phyloP scores from a whole-genome alignment of 2,888 invertebrate genomes.

The Coelinius sp. region DNA sequence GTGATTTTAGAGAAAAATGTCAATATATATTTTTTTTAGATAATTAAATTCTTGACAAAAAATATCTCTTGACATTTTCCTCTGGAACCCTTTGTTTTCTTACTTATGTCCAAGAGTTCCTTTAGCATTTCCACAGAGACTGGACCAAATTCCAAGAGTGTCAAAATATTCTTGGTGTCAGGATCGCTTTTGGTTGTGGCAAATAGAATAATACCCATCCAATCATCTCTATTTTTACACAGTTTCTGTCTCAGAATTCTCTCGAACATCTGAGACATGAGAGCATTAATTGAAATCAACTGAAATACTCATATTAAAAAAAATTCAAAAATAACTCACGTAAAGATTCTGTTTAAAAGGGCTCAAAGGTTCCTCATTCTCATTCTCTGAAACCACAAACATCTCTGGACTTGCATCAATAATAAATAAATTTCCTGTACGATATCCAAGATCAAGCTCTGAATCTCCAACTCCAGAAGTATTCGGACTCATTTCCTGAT shows the following conservation, averaged over 20 bases:
- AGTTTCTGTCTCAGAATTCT: constrained; percentile 32
- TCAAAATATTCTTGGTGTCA: neutral
- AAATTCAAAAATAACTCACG: neutral
- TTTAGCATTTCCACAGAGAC: constrained; percentile 17
- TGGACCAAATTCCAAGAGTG: constrained; percentile 19
- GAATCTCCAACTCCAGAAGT: neutral
- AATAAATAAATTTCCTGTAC: constrained; percentile 24
- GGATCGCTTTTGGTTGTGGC: constrained; percentile 14
- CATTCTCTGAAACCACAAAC: neutral
- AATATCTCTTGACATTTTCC: too few species aligned
- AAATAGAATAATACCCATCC: constrained; percentile 36
- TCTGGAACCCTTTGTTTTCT: too few species aligned
- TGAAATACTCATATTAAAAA: too few species aligned
- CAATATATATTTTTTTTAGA: too few species aligned
- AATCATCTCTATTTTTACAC: constrained; percentile 18
- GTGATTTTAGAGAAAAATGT: too few species aligned
- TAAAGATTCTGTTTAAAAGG: constrained; percentile 13
- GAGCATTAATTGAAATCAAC: too few species aligned
- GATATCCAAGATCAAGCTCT: neutral
- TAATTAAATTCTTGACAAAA: too few species aligned
- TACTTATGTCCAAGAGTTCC: constrained; percentile 8
- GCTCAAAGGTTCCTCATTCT: neutral
- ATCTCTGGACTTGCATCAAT: constrained; percentile 11
- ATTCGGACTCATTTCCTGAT: neutral
- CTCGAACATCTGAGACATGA: constrained; percentile 16